Evolutionary conservation across 2,797 vertebrate genomes (phyloP).

Genomic region (Pipistrellus kuhlii): DNA sequence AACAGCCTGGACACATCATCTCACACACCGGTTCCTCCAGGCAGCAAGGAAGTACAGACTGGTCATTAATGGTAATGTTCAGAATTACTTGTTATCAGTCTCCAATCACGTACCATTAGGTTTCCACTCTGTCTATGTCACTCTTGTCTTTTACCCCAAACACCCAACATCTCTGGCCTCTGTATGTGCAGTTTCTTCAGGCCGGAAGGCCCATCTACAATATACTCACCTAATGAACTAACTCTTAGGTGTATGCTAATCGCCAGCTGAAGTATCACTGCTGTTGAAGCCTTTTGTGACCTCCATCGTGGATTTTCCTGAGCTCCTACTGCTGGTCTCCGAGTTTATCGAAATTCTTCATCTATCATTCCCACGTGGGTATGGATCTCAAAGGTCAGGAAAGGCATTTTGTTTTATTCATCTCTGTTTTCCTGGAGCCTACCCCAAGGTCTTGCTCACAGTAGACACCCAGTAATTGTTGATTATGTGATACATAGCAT

Average conservation of each 20-base stretch:
- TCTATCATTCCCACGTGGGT: not conserved
- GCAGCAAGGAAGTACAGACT: not conserved
- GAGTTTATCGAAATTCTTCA: not conserved
- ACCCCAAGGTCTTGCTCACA: not conserved
- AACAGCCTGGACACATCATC: constrained; percentile 1
- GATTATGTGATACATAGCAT: not conserved
- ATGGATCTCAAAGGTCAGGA: not conserved
- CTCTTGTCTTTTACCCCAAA: not conserved
- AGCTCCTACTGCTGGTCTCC: not conserved
- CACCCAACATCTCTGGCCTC: not conserved
- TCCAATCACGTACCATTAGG: not conserved
- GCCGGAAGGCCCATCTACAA: not conserved
- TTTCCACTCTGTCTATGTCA: not conserved
- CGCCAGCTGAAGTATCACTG: not conserved
- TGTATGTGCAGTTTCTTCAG: not conserved
- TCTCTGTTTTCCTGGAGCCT: not conserved
- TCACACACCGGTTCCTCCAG: not conserved
- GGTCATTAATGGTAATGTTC: not conserved
- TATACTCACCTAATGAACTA: not conserved
- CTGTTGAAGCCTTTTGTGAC: not conserved
- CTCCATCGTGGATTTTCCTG: not conserved
- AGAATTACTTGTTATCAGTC: not conserved
- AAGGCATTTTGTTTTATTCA: not conserved
- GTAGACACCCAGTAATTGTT: not conserved
- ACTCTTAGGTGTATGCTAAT: not conserved